Percentiles rank a stretch among this genome's conserved stretches.
These are phyloP conservation scores for Odontamblyopus lacepedii DNA, from an alignment of 2,797 vertebrate species.

Conservation along the genomic window DNA sequence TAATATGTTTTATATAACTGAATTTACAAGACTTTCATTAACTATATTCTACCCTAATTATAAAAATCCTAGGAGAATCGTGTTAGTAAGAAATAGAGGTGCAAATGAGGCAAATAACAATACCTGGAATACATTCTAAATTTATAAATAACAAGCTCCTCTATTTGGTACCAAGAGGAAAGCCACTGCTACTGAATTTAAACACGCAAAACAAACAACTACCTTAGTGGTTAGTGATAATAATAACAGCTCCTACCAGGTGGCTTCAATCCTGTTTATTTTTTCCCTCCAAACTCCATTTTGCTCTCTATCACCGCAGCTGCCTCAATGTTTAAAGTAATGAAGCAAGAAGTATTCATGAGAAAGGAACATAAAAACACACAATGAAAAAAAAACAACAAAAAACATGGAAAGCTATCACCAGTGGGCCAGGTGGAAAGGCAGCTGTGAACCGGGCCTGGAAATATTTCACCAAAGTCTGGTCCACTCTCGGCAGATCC, in stretches of 20 bases:
- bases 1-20: background rate
- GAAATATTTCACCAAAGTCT: slow-evolving; percentile 58
- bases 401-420: slow-evolving; percentile 30
- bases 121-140: slow-evolving; percentile 51
- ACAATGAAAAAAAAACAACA: slow-evolving; percentile 3
- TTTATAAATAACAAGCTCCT: slow-evolving; percentile 44
- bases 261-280: slow-evolving; percentile 33
- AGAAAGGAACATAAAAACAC: slow-evolving; percentile 24
- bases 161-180: slow-evolving; percentile 10
- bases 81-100: slow-evolving; percentile 33
- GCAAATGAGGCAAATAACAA: slow-evolving; percentile 40
- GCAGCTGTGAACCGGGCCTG: slow-evolving; percentile 49
- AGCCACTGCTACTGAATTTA: slow-evolving; percentile 33
- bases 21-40: background rate
- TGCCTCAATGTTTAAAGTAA: slow-evolving; percentile 35
- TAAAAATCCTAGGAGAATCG: slow-evolving; percentile 57
- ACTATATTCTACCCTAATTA: slow-evolving; percentile 44
- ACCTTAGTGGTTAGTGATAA: slow-evolving; percentile 44
- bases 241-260: slow-evolving; percentile 37
- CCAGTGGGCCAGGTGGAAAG: slow-evolving; percentile 51
- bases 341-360: slow-evolving; percentile 28
- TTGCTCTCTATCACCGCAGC: slow-evolving; percentile 21
- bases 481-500: slow-evolving; percentile 34
- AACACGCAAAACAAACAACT: slow-evolving; percentile 43
- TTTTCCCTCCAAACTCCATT: slow-evolving; percentile 32